These are phyloP conservation scores for Heliconius charithonia DNA, from an alignment of 2,888 invertebrate species.

Conservation along the genomic window DNA sequence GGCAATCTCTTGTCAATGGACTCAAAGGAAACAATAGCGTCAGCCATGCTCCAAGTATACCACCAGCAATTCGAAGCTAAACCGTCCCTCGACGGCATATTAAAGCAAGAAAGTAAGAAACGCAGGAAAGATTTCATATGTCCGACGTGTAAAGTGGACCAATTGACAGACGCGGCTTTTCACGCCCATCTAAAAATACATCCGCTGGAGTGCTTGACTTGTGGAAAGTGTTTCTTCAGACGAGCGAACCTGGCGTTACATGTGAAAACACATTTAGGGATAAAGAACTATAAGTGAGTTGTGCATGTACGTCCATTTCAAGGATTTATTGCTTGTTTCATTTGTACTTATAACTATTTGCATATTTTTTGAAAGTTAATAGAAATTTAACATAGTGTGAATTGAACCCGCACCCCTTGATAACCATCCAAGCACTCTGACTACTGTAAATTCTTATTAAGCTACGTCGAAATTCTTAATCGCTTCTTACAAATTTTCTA, in stretches of 20 bases:
- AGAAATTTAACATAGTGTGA: too few species aligned
- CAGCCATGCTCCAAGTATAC: conserved; percentile 65
- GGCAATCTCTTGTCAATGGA: conserved; percentile 64
- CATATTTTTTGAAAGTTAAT: neutral
- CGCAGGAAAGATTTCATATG: conserved; percentile 68
- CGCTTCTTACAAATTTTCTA: too few species aligned
- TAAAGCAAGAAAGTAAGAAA: conserved; percentile 73
- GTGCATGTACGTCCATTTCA: conserved; percentile 44
- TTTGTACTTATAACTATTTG: neutral
- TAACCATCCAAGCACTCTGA: neutral
- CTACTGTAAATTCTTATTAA: neutral
- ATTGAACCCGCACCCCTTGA: neutral
- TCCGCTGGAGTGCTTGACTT: conserved; percentile 91
- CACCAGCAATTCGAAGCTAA: conserved; percentile 71
- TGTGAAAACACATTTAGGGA: conserved; percentile 90
- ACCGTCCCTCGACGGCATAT: conserved; percentile 76
- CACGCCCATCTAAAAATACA: conserved; percentile 90
- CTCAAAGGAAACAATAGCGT: conserved; percentile 65
- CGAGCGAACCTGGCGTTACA: conserved; percentile 90
- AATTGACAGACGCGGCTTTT: conserved; percentile 87
- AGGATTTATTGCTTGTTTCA: conserved; percentile 12
- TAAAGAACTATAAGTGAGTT: conserved; percentile 86
- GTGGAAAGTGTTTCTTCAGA: conserved; percentile 90
- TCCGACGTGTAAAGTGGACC: conserved; percentile 83
- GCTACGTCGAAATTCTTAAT: too few species aligned